Evolutionary conservation across 2,888 invertebrate genomes (phyloP).

Genomic region (Ferrisia virgata): DNA sequence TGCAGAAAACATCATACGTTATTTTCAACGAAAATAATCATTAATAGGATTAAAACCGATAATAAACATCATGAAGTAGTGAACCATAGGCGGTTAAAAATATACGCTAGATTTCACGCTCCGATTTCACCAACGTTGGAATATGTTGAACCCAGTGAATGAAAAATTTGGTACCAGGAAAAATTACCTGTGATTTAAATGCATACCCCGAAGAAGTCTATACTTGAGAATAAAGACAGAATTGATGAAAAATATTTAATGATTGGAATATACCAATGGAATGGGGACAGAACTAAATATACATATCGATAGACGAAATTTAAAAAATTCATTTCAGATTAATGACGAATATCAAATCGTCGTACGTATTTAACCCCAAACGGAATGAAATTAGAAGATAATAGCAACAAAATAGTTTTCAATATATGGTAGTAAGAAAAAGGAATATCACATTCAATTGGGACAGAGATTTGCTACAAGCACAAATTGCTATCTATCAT

Average conservation of each 20-base stretch:
- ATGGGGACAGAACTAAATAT: neutral
- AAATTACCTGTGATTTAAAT: too few species aligned
- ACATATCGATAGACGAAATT: neutral
- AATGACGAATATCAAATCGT: neutral
- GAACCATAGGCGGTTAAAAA: neutral
- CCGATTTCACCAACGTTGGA: neutral
- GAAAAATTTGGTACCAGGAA: neutral
- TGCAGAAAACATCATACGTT: neutral
- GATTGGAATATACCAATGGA: too few species aligned
- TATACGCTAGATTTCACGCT: neutral
- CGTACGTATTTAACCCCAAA: neutral
- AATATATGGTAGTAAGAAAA: neutral
- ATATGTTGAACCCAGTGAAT: neutral
- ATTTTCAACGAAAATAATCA: neutral
- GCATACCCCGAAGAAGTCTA: too few species aligned
- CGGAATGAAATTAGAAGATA: neutral
- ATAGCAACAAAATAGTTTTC: neutral
- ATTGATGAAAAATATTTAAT: too few species aligned
- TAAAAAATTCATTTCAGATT: neutral
- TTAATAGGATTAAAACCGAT: neutral
- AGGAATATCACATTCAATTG: neutral
- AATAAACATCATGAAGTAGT: neutral
- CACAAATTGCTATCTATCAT: neutral
- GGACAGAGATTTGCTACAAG: neutral
- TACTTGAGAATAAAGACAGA: too few species aligned